Evolutionary conservation across 2,888 invertebrate species (phyloP).

Genomic region (Drosophila dives): DNA sequence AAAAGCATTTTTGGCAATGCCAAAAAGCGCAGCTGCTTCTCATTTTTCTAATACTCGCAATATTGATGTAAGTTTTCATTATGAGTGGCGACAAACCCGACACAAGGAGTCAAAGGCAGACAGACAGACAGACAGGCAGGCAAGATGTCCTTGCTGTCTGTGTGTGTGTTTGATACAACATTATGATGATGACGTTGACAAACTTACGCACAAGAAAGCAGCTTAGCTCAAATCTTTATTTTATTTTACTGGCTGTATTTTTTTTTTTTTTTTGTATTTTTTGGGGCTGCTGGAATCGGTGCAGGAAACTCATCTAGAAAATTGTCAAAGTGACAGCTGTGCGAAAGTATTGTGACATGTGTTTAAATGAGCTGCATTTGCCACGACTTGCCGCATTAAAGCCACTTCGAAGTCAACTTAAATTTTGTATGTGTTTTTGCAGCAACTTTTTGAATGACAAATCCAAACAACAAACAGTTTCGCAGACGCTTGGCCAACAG

Average conservation of each 20-base stretch:
- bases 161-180: slow-evolving; percentile 39
- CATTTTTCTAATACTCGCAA: slow-evolving; percentile 73
- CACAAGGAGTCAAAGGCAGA: slow-evolving; percentile 27
- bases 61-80: slow-evolving; percentile 78
- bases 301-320: slow-evolving; percentile 80
- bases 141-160: slow-evolving; percentile 9
- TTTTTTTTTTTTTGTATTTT: slow-evolving; percentile 12
- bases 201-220: slow-evolving; percentile 66
- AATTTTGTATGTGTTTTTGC: slow-evolving; percentile 57
- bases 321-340: slow-evolving; percentile 81
- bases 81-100: slow-evolving; percentile 46
- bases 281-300: slow-evolving; percentile 40
- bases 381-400: slow-evolving; percentile 51
- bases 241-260: slow-evolving; percentile 1
- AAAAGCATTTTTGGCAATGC: slow-evolving; percentile 14
- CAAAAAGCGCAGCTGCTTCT: slow-evolving; percentile 60
- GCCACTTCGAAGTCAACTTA: slow-evolving; percentile 60
- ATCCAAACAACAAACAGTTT: slow-evolving; percentile 53
- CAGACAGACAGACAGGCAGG: slow-evolving; percentile 16
- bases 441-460: slow-evolving; percentile 65
- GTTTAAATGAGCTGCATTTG: slow-evolving; percentile 81
- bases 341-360: slow-evolving; percentile 81
- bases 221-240: slow-evolving; percentile 63
- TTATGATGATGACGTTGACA: slow-evolving; percentile 76
- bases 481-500: slow-evolving; percentile 67